Base-by-base conservation (phyloP, 2,113 vertebrate species). In the Osmerus mordax region DNA sequence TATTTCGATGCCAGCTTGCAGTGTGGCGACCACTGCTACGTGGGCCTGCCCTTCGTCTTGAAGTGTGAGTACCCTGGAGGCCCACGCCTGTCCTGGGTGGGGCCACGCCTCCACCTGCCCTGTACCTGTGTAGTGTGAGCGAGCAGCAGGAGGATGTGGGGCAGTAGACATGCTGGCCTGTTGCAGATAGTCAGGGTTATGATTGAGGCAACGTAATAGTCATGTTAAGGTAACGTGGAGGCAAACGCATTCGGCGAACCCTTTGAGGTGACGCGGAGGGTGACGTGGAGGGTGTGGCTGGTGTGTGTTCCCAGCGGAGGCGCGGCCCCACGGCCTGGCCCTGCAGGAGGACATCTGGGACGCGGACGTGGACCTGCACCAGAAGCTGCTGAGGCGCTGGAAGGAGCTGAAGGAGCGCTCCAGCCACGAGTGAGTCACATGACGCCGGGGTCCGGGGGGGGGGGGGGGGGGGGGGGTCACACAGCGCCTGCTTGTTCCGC, bases 1-100 rank as follows among this genome's bases (percentile, higher is more conserved):
- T 99, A 98, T 94, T 99, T 98, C 92, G 97, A 99, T 69, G 93
- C 97, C 86, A 86, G 93, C 84, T 93, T 96, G 77, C 94, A 96
- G 53, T 99, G 97, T 90, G 95, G 94, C 74, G 95, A 96, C 90
- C 94, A 92, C 65, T 98, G 97, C 92, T 99, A 99, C 76, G 92
- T 95, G 78, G 97, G 97, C 85, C 89, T 98, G 78, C 97, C 96
- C 73, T 98, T 98, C 91, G 87, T 98, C n/a, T 90, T 94, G 78
- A 99, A 95, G 93, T 91, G 97, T 99, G 94, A 96, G 96, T 94
- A 72, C 67, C 75, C 8, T 82, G 85, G 18, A 54, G 0, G 8
- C 12, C 0, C 41, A 2, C 9, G 9, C 12, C 41, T 12, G 9
- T 7, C 32, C 32, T 28, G 25, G 25, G 25, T 28, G 3, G 25